A percentile compares a stretch with the other conserved stretches of the same genome.
Evolutionary conservation across 1,140 invertebrate species (phyloP).

Genomic region (Trinorchestia longiramus): DNA sequence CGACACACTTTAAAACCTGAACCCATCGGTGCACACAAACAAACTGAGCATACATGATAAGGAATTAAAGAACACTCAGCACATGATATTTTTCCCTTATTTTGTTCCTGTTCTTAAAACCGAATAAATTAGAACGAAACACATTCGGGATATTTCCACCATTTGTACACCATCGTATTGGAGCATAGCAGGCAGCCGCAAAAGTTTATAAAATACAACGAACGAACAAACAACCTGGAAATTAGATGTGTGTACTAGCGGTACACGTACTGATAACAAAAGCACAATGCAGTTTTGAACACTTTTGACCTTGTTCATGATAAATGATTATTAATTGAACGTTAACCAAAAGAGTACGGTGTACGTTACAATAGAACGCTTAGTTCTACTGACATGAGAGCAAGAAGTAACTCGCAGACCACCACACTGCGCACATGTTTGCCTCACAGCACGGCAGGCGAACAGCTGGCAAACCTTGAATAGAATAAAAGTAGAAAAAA

Average conservation of each 20-base stretch:
- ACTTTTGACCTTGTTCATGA: background rate
- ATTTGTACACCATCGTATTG: background rate
- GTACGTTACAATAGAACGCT: background rate
- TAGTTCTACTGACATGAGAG: background rate
- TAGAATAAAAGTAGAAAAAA: too few species aligned
- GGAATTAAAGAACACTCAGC: background rate
- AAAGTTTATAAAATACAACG: background rate
- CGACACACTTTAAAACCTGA: too few species aligned
- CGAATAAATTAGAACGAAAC: background rate
- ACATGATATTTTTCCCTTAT: background rate
- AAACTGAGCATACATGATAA: background rate
- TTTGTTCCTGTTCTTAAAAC: background rate
- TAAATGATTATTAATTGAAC: background rate
- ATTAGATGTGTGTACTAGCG: background rate
- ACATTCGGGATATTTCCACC: background rate
- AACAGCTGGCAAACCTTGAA: too few species aligned
- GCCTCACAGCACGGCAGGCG: too few species aligned
- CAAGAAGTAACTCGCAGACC: background rate
- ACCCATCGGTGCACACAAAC: background rate
- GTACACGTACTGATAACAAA: background rate
- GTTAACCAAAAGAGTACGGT: background rate
- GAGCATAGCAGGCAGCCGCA: background rate
- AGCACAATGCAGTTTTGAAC: background rate
- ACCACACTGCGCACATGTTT: too few species aligned
- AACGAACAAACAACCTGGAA: background rate